Evolutionary conservation across 92 coral and sea anemone species (phyloP), one percentile per base, ranked within the genome.

Genomic region (Porites rus): DNA sequence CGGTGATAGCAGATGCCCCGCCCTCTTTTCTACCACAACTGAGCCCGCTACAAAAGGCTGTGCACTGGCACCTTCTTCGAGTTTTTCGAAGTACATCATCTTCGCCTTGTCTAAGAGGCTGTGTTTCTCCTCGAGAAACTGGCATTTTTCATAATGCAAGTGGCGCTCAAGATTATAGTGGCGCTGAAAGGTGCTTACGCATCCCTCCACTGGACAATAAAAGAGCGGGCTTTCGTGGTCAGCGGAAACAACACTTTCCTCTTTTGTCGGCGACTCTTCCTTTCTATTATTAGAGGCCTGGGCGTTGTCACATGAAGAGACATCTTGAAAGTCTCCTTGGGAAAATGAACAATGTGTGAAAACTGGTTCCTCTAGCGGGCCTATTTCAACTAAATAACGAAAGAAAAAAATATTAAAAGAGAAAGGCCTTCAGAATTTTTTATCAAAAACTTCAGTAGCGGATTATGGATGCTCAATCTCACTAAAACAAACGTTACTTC

Each of bases 181-280:
- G 51, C 64, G 38, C 73, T 83, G 88, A 77, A 82, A 88, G 18
- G 88, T 76, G 28, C 84, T 56, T 8, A 77, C 85, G 60, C 92
- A 83, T 22, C 92, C 92, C 51, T 83, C 75, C 43, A 78, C 63
- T 17, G 85, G 89, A 84, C 92, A 78, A 54, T 85, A 77, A 75
- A 88, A 76, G 38, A 88, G 80, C 10, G 65, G 28, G 56, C 54
- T 51, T 16, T 75, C 59, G 52, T 54, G 16, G 46, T 56, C 80
- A 25, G 67, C 16, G n/a, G 80, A 24, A 10, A 20, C 51, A 59
- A 4, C 24, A 22, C 66, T 59, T 22, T 75, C 84, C 65, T 61
- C 56, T 25, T 17, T 18, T 21, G 62, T 17, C 51, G 61, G 11
- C 43, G 51, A 67, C 58, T 54, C 54, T n/a, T 28, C 17, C 21